Conservation (phyloP, 1,140 invertebrate genomes). For the Zaprionus tsacasi region DNA sequence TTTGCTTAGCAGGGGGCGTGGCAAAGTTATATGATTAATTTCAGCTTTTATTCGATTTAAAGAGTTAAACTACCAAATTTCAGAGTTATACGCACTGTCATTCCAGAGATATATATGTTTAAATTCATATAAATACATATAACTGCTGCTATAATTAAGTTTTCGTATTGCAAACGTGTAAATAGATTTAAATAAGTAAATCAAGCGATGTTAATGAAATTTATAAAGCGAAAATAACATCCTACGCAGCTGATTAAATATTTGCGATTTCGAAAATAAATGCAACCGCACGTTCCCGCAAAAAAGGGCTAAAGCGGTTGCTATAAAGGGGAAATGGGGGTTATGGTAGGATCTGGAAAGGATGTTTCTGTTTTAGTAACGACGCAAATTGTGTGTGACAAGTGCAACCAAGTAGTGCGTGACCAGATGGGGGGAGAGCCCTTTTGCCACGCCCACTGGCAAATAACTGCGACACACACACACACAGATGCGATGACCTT, state of each 20-base stretch:
- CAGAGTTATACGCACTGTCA: neutral
- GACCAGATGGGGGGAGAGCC: conserved; percentile 28
- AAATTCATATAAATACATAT: neutral
- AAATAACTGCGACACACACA: conserved; percentile 15
- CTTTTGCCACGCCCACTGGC: conserved; percentile 16
- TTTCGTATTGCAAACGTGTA: neutral
- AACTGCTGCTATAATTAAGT: neutral
- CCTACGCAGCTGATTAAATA: conserved; percentile 68
- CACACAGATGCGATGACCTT: conserved; percentile 13
- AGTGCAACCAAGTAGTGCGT: conserved; percentile 59
- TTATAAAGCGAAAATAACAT: conserved; percentile 1
- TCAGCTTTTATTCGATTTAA: neutral
- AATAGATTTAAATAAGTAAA: neutral
- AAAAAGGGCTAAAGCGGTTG: neutral
- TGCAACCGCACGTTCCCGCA: conserved; percentile 17
- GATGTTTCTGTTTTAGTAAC: neutral
- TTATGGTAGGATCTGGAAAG: neutral
- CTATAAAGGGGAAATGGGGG: neutral
- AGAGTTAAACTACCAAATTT: neutral
- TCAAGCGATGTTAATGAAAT: neutral
- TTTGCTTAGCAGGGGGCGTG: neutral
- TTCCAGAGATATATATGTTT: neutral
- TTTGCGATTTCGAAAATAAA: conserved; percentile 71
- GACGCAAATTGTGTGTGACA: conserved; percentile 57
- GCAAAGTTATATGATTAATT: neutral